Evolutionary conservation across 2,113 vertebrate species (phyloP).

Genomic region (Pycnonotus jocosus): DNA sequence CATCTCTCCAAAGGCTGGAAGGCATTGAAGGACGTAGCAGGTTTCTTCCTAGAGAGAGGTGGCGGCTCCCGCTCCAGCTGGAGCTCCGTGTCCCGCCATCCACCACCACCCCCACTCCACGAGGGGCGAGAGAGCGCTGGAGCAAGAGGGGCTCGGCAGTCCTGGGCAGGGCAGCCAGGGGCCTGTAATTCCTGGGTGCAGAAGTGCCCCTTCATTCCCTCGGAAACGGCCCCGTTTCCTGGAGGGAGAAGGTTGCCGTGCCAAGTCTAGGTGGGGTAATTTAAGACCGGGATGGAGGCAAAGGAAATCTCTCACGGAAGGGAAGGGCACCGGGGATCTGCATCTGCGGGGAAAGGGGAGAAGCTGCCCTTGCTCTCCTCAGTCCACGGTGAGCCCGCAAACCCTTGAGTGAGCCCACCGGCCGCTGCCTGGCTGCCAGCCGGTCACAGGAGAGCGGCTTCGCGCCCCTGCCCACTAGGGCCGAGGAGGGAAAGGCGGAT

Average conservation of each 20-base stretch:
- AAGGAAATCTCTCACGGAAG: neutral
- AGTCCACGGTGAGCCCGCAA: neutral
- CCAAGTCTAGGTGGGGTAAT: neutral
- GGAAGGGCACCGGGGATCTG: neutral
- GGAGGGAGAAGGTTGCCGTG: accelerated
- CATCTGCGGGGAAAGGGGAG: neutral
- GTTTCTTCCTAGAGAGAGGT: neutral
- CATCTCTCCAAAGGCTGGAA: neutral
- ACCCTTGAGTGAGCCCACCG: neutral
- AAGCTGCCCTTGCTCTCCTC: neutral
- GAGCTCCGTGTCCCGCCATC: accelerated
- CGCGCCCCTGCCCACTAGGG: neutral
- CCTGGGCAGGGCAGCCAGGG: neutral
- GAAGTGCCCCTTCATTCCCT: neutral
- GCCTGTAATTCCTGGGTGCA: neutral
- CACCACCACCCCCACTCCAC: accelerated
- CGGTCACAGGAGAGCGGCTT: neutral
- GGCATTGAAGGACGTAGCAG: neutral
- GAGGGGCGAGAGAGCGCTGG: too few relatives aligned
- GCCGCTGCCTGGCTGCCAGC: neutral
- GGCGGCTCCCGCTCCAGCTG: accelerated
- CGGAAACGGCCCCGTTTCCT: neutral
- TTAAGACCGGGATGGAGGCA: neutral
- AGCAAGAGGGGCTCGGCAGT: neutral
- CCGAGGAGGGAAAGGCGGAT: neutral